Evolutionary conservation across 2,888 invertebrate species (phyloP).

Genomic region (Schizaphis graminum): DNA sequence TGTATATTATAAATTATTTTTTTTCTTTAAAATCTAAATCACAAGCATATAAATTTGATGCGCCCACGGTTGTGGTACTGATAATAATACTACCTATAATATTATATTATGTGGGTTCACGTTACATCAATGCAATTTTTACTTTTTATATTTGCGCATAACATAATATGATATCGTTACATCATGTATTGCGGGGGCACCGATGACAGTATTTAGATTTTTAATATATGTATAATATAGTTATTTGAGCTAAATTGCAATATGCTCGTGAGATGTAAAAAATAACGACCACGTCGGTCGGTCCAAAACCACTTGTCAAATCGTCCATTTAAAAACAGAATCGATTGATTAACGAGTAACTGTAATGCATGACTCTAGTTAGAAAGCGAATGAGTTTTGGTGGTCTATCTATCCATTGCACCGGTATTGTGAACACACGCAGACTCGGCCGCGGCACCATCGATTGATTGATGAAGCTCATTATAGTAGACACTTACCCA

Average conservation of each 20-base stretch:
- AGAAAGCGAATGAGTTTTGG: constrained; percentile 1
- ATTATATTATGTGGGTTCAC: background rate
- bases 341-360: constrained; percentile 53
- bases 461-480: background rate
- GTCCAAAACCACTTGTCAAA: constrained; percentile 52
- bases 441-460: background rate
- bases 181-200: constrained; percentile 12
- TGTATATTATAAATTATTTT: background rate
- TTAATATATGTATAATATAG: background rate
- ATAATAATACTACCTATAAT: background rate
- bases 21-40: background rate
- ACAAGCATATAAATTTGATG: background rate
- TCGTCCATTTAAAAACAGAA: background rate
- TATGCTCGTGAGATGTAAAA: background rate
- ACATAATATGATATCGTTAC: background rate
- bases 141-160: background rate
- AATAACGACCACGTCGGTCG: constrained; percentile 9
- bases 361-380: background rate
- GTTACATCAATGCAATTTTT: constrained; percentile 1
- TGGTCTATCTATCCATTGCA: background rate
- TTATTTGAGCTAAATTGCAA: background rate
- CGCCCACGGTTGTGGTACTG: background rate
- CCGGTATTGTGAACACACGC: background rate
- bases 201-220: background rate
- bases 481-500: background rate